These are phyloP conservation scores for Nomada lathburiana DNA, from an alignment of 2,888 invertebrate genomes.

Conservation along the genomic window DNA sequence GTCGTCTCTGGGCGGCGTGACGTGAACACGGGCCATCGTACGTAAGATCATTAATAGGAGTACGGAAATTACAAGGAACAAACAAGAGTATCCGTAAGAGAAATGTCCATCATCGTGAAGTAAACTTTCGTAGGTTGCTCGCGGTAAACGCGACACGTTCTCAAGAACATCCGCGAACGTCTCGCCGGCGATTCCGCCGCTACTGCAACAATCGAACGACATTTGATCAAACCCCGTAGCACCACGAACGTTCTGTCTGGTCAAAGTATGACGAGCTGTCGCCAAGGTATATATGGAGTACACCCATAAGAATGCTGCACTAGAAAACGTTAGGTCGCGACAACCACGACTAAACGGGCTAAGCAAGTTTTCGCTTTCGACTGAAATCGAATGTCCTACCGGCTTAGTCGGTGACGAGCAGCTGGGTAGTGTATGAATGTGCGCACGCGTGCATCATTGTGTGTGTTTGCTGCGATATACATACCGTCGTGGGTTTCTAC, in stretches of 20 bases:
- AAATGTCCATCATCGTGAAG: slow-evolving; percentile 6
- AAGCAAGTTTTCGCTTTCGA: slow-evolving; percentile 78
- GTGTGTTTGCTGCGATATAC: slow-evolving; percentile 6
- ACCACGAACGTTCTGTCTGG: not conserved
- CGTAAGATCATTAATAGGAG: slow-evolving; percentile 34
- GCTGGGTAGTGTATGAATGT: slow-evolving; percentile 41
- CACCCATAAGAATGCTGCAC: slow-evolving; percentile 32
- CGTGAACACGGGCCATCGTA: slow-evolving; percentile 33
- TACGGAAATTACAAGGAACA: slow-evolving; percentile 18
- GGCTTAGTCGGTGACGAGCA: slow-evolving; percentile 35
- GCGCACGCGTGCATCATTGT: slow-evolving; percentile 52
- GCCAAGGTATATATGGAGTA: slow-evolving; percentile 4
- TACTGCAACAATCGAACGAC: slow-evolving; percentile 80
- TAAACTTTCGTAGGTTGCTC: slow-evolving; percentile 29
- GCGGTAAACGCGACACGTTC: slow-evolving; percentile 30
- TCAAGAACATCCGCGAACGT: slow-evolving; percentile 68
- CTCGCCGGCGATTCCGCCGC: slow-evolving; percentile 71
- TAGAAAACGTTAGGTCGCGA: slow-evolving; percentile 42
- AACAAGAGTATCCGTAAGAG: not conserved
- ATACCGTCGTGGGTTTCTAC: slow-evolving; percentile 33
- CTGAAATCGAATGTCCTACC: slow-evolving; percentile 77
- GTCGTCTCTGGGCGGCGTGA: slow-evolving; percentile 40
- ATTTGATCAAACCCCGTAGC: slow-evolving; percentile 64
- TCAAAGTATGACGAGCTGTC: slow-evolving; percentile 1
- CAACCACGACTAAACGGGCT: slow-evolving; percentile 43